These are phyloP conservation scores for Pachypanchax playfairii DNA, from an alignment of 2,113 vertebrate genomes.

Conservation along the genomic window DNA sequence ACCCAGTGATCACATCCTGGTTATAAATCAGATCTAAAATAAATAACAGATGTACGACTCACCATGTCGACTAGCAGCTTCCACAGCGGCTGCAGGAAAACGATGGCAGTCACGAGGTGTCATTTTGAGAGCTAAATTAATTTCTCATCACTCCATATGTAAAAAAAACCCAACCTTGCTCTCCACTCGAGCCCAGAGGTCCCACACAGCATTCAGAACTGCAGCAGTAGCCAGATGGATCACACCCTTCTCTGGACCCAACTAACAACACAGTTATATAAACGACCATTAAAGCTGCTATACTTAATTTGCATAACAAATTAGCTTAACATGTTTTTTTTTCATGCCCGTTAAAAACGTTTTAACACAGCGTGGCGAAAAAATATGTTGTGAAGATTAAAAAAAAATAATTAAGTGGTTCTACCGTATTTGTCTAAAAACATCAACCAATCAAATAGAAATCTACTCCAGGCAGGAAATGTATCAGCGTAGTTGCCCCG, in stretches of 20 bases:
- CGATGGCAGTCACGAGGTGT: slow-evolving; percentile 5
- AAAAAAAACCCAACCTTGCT: slow-evolving; percentile 73
- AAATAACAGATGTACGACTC: slow-evolving; percentile 55
- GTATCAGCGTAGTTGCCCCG: no score
- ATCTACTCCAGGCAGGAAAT: no score
- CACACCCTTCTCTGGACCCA: slow-evolving; percentile 83
- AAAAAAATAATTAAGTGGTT: no score
- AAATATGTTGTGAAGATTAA: no score
- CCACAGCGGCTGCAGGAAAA: slow-evolving; percentile 80
- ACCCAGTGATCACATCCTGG: not conserved
- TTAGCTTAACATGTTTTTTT: no score
- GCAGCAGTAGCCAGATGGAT: slow-evolving; percentile 80
- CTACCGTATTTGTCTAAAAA: no score
- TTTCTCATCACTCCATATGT: no score
- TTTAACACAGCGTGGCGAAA: no score
- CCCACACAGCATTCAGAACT: slow-evolving; percentile 84
- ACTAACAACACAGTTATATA: slow-evolving; percentile 58
- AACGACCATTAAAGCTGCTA: not conserved
- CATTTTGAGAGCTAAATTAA: no score
- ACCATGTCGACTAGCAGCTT: slow-evolving; percentile 85
- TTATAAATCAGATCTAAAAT: not conserved
- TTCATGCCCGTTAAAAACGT: no score
- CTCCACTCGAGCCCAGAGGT: slow-evolving; percentile 83
- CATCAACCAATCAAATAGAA: no score
- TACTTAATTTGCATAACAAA: no score